Evolutionary conservation across 2,113 vertebrate species (phyloP).

Genomic region (Dissostichus mawsoni): DNA sequence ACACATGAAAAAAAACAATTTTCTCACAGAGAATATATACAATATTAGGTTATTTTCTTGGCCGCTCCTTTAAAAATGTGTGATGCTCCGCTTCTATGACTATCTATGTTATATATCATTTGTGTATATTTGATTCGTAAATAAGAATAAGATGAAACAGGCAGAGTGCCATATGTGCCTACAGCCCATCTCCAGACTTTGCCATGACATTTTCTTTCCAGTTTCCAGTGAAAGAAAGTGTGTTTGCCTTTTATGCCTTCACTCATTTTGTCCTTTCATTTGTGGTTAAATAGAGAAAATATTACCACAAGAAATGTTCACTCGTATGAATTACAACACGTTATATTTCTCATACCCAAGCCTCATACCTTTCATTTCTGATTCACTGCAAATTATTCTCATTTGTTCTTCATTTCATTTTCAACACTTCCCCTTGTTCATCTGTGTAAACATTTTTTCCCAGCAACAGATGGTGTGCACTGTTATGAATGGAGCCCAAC

Average conservation of each 20-base stretch:
- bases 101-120: background rate
- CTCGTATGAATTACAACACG: background rate
- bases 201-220: background rate
- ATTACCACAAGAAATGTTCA: background rate
- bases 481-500: constrained; percentile 37
- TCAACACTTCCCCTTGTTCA: constrained; percentile 2
- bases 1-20: too few species aligned
- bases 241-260: background rate
- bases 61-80: too few species aligned
- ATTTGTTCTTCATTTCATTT: background rate
- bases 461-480: constrained; percentile 49
- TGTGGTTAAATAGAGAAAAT: background rate
- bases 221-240: too few species aligned
- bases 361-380: background rate
- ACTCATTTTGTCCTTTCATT: background rate
- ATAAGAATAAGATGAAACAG: background rate
- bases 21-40: too few species aligned
- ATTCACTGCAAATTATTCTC: background rate
- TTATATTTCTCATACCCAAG: background rate
- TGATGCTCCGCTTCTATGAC: too few species aligned
- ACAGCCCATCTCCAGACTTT: background rate
- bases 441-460: background rate
- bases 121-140: background rate
- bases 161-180: constrained; percentile 2
- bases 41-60: too few species aligned